Conservation (phyloP, 2,888 invertebrate genomes). For the Zele albiditarsus region DNA sequence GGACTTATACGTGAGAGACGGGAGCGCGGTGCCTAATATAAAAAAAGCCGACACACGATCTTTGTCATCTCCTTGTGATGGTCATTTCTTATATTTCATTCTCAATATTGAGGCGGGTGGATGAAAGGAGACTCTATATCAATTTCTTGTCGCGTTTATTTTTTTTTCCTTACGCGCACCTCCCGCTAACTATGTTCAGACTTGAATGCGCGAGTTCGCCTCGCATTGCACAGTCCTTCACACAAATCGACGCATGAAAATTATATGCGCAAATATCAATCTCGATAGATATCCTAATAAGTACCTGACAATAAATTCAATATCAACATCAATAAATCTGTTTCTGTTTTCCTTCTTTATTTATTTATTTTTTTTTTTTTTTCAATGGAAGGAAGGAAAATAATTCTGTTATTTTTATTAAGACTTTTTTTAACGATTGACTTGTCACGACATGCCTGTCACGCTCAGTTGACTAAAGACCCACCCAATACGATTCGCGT, state of each 20-base stretch:
- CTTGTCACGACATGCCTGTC: slow-evolving; percentile 4
- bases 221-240: neutral
- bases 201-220: neutral
- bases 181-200: neutral
- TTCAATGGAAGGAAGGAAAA: neutral
- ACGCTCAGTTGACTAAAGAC: slow-evolving; percentile 13
- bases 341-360: neutral
- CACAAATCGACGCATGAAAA: slow-evolving; percentile 17
- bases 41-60: slow-evolving; percentile 7
- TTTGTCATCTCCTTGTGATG: slow-evolving; percentile 14
- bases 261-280: neutral
- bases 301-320: slow-evolving; percentile 18
- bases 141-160: neutral
- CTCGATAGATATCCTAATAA: slow-evolving; percentile 9
- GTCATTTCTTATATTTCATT: neutral
- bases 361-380: neutral
- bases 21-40: neutral
- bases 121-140: slow-evolving; percentile 7
- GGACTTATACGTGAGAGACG: slow-evolving; percentile 40
- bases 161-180: neutral
- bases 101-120: neutral
- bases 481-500: neutral
- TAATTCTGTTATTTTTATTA: neutral
- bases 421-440: neutral
- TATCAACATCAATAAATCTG: slow-evolving; percentile 17